Evolutionary conservation across 2,888 invertebrate species (phyloP), one percentile per base, ranked within the genome.

Genomic region (Pollenia labialis): DNA sequence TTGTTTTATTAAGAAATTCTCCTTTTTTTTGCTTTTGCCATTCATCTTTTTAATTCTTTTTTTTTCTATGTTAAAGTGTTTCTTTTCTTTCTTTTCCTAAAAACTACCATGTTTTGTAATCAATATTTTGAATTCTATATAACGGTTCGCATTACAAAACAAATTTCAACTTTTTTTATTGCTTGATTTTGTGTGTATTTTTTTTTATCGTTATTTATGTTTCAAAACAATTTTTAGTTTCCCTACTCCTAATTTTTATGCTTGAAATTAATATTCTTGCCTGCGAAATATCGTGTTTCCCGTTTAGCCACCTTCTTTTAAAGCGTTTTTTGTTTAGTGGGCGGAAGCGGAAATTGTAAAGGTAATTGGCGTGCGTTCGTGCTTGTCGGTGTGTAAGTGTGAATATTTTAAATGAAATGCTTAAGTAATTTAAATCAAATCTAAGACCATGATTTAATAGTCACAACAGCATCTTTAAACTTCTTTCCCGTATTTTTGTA

Each of bases 301-400:
- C 16, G 32, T 23, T 52, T 52, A 44, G 50, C 64, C 46, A 18
- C n/a, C n/a, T 52, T 56, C 18, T 48, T 56, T 58, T 48, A 14
- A 32, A 2, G 56, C 2, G 16, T 52, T n/a, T 6, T 16, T 9
- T 58, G 23, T 23, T 14, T 42, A 16, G 16, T 12, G 23, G 44
- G 23, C 64, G 76, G 81, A 76, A 85, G 40, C 81, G 85, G 79
- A 85, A 76, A 56, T 76, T 69, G 56, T 80, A 62, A 62, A 58
- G 50, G 32, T 64, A 75, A 75, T 64, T 72, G 66, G 46, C 9
- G 62, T 72, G 46, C 46, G 58, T 69, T 48, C 9, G 62, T 62
- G 18, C 9, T 12, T 42, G n/a, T 62, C 16, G 66, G 46, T 42
- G 42, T 40, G 62, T 16, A 32, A 32, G 32, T 56, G 66, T 56